A percentile compares a stretch with the other conserved stretches of the same genome.
phyloP scores from a whole-genome alignment of 1,140 invertebrate genomes.

The Frieseomelitta varia region DNA sequence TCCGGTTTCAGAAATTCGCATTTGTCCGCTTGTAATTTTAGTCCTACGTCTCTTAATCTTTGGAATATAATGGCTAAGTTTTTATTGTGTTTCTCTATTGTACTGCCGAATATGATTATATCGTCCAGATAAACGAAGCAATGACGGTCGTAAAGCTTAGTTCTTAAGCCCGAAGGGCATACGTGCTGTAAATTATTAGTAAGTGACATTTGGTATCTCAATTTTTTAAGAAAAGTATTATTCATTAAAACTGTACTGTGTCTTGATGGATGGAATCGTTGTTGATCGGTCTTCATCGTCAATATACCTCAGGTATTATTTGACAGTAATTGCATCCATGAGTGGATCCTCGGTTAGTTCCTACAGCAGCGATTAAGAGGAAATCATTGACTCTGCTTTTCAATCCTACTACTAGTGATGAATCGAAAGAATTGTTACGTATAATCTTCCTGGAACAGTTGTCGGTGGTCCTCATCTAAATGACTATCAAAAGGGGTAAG shows the following conservation, averaged over 20 bases:
- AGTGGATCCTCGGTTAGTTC: too few species aligned
- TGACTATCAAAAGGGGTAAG: not conserved
- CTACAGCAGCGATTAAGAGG: too few species aligned
- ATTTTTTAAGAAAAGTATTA: too few species aligned
- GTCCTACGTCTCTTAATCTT: not conserved
- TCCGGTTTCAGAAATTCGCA: not conserved
- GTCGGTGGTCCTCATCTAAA: not conserved
- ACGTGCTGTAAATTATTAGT: too few species aligned
- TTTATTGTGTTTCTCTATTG: not conserved
- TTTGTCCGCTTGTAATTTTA: not conserved
- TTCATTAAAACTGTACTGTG: too few species aligned
- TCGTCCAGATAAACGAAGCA: not conserved
- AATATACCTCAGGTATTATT: not conserved
- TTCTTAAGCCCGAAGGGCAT: too few species aligned
- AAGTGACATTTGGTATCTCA: too few species aligned
- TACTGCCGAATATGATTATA: not conserved
- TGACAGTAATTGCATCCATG: not conserved
- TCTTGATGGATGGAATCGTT: too few species aligned
- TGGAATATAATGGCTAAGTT: not conserved
- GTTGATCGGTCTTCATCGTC: too few species aligned
- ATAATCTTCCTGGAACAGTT: not conserved
- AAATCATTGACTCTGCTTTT: too few species aligned
- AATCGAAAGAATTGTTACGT: not conserved
- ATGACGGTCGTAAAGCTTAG: too few species aligned
- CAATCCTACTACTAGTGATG: too few species aligned